phyloP scores from a whole-genome alignment of 2,888 invertebrate genomes.

The Amblyjoppa proteus region DNA sequence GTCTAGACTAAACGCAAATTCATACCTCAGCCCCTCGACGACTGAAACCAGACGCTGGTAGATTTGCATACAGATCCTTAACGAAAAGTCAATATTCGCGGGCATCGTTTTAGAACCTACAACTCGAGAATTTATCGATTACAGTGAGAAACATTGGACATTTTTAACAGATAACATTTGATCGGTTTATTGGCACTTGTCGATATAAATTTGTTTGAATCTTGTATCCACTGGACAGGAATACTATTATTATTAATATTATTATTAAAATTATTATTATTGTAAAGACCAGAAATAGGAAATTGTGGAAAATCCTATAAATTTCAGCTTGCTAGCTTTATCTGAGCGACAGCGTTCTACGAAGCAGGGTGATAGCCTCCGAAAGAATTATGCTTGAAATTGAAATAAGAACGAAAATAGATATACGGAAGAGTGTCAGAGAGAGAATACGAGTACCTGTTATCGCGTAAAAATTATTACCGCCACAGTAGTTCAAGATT shows the following conservation, averaged over 20 bases:
- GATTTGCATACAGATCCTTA: slow-evolving; percentile 10
- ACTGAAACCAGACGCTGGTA: background rate
- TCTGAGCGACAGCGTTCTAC: background rate
- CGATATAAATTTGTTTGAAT: background rate
- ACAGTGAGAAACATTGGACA: background rate
- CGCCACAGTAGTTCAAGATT: background rate
- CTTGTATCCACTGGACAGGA: background rate
- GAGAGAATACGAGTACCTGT: background rate
- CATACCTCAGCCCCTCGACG: slow-evolving; percentile 1
- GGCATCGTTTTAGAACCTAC: background rate
- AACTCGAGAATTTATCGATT: background rate
- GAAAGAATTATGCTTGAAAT: background rate
- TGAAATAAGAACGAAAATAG: background rate
- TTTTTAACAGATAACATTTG: background rate
- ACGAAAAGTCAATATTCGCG: slow-evolving; percentile 1
- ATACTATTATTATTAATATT: background rate
- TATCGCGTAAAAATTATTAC: background rate
- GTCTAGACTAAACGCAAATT: slow-evolving; percentile 16
- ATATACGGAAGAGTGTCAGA: background rate
- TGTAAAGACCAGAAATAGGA: background rate
- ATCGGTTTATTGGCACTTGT: slow-evolving; percentile 28
- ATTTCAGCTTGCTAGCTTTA: background rate
- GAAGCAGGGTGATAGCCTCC: background rate
- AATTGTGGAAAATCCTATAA: background rate
- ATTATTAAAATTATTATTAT: background rate